Base-by-base conservation (phyloP, 2,888 invertebrate species). In the Gryllus longicercus region DNA sequence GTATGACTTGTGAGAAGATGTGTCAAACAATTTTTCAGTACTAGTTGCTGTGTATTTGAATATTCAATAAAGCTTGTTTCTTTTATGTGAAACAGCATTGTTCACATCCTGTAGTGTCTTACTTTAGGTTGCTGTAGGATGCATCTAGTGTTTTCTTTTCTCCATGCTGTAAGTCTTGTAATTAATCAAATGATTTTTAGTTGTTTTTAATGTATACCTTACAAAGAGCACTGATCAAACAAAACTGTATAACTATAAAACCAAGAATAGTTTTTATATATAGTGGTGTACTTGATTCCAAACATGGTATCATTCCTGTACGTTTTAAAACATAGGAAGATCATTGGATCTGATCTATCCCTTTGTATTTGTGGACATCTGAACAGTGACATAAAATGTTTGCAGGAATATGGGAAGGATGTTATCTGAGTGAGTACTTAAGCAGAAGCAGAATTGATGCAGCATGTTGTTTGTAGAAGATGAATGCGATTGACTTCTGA, bases 31-130 rank as follows among this genome's bases (percentile, higher is more conserved):
- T 18, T 63, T 63, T 63, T 63, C 63, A 63, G n/a, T 63, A 63
- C 63, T 63, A 63, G 63, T 63, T 63, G 63, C 63, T 63, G 63
- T 63, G 63, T 63, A 63, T 63, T n/a, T 63, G 63, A 63, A n/a
- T 63, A 63, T 63, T 63, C 16, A 63, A 63, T 63, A 63, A 63
- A 63, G 63, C 63, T 63, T 63, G n/a, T n/a, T 63, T 63, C n/a
- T 63, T 63, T n/a, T 63, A 38, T 63, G 14, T 63, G n/a, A 63
- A n/a, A 63, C n/a, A 63, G 63, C n/a, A 5, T n/a, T 63, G n/a
- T 63, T n/a, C 63, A 63, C 63, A 63, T 63, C 63, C n/a, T 63
- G 14, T 63, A 63, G 63, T 14, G n/a, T 63, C 14, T 63, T 63
- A n/a, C 14, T 63, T 14, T 63, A 63, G 63, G n/a, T 63, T 63